Base-by-base conservation (phyloP, 1,140 invertebrate genomes). In the Parapsyche elsis region DNA sequence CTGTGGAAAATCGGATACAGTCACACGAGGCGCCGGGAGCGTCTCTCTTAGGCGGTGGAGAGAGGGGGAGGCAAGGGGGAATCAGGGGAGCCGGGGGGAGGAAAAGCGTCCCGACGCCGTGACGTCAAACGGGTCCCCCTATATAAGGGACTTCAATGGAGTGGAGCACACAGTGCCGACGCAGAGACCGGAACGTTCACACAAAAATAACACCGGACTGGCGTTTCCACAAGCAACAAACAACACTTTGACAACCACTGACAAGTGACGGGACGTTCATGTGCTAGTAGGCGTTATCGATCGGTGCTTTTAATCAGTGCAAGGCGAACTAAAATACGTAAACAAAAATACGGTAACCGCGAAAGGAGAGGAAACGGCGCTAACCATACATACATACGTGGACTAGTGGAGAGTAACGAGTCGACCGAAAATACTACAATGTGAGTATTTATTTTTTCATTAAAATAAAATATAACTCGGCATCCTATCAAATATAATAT, bases 51-150 rank as follows among this genome's bases (percentile, higher is more conserved):
- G 30, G 7, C 30, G 7, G 30, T 4, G 30, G 30, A 12, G n/a
- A 16, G 30, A 21, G 38, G 38, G 24, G 21, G 44, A 23, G 44
- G 5, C 46, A 5, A 1, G 19, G 19, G 21, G 61, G 14, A 21
- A 7, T 4, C 2, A 16, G 24, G 4, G 19, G 61, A 30, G 12
- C 1, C 1, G 12, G 21, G 24, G 10, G 21, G 61, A 12, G 61
- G 61, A 23, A 24, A 12, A 30, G 61, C 61, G 61, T 67, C 61
- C 61, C 61, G 61, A 53, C 10, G 16, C 64, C 0, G 46, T 73
- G 71, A 73, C 71, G 71, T 73, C 71, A 73, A 73, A 73, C 44
- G 71, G 38, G 71, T 46, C 38, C 16, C 46, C 71, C 38, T 73
- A 73, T 73, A 73, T 67, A 67, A 67, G 12, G 21, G 64, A 21